Percentiles rank a stretch among this genome's conserved stretches.
Conservation (phyloP, 2,113 vertebrate genomes). For the Cyrtonyx montezumae region DNA sequence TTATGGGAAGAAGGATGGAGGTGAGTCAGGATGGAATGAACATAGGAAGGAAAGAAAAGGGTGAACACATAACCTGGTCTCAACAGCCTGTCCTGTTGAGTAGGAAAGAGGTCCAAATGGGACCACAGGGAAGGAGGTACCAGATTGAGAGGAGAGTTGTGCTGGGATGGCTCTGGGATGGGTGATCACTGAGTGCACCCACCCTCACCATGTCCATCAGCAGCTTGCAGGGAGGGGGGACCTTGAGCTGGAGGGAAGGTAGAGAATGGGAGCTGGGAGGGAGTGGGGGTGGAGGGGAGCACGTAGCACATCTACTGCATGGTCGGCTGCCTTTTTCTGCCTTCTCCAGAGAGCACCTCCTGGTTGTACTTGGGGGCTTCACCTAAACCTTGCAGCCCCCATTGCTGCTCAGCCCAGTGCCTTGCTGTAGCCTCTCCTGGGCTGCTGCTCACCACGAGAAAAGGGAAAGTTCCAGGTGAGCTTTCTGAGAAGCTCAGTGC, state of each 20-base stretch:
- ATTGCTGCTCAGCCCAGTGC: not conserved
- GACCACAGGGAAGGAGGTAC: not conserved
- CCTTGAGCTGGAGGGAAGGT: not conserved
- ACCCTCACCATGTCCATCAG: accelerated
- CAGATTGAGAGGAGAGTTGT: not conserved
- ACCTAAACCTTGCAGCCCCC: too few relatives aligned
- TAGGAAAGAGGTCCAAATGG: not conserved
- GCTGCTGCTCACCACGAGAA: not conserved
- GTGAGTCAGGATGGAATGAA: not conserved
- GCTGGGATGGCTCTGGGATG: not conserved
- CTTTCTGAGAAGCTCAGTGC: not conserved
- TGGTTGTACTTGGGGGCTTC: not conserved
- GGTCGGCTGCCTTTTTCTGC: not conserved
- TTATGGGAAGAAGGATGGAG: not conserved
- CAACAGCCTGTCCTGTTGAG: not conserved
- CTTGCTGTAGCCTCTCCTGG: not conserved
- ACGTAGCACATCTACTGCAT: not conserved
- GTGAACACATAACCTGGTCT: not conserved
- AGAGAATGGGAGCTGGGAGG: not conserved
- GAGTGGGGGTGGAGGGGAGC: not conserved
- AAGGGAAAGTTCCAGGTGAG: not conserved
- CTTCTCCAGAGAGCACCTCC: not conserved
- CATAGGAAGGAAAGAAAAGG: not conserved
- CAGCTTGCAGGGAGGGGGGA: not conserved
- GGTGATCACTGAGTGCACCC: not conserved